Conservation (phyloP, 1,140 invertebrate genomes). For the Wiebesia pumilae region DNA sequence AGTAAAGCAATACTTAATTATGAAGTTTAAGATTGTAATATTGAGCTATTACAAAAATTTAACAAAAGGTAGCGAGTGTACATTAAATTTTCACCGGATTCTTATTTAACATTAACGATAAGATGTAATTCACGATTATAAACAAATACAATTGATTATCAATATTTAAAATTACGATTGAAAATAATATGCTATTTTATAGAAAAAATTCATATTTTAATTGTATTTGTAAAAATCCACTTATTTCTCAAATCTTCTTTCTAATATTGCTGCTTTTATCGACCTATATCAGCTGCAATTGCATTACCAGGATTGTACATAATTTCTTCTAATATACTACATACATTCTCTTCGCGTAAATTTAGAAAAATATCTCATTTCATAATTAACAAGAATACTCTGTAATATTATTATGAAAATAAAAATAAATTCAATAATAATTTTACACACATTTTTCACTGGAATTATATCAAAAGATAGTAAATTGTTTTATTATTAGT, state of each 20-base stretch:
- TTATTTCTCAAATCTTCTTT: neutral
- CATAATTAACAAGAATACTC: neutral
- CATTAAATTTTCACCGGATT: too few species aligned
- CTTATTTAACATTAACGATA: too few species aligned
- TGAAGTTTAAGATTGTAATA: too few species aligned
- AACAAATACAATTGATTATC: neutral
- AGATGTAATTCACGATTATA: too few species aligned
- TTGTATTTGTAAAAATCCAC: neutral
- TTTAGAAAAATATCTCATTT: slow-evolving; percentile 26
- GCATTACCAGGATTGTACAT: neutral
- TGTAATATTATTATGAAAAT: neutral
- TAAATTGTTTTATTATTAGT: neutral
- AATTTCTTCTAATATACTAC: slow-evolving; percentile 7
- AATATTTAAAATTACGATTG: slow-evolving; percentile 18
- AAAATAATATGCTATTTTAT: neutral
- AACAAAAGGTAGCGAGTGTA: too few species aligned
- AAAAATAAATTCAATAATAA: neutral
- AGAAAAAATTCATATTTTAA: neutral
- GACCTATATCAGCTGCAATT: neutral
- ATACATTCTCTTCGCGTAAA: slow-evolving; percentile 11
- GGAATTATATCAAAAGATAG: neutral
- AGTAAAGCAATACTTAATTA: too few species aligned
- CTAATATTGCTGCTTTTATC: slow-evolving; percentile 39
- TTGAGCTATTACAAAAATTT: too few species aligned
- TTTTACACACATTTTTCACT: neutral